Percentiles rank a stretch among this genome's conserved stretches.
Conservation (phyloP, 2,113 vertebrate genomes). For the Psittacus erithacus region DNA sequence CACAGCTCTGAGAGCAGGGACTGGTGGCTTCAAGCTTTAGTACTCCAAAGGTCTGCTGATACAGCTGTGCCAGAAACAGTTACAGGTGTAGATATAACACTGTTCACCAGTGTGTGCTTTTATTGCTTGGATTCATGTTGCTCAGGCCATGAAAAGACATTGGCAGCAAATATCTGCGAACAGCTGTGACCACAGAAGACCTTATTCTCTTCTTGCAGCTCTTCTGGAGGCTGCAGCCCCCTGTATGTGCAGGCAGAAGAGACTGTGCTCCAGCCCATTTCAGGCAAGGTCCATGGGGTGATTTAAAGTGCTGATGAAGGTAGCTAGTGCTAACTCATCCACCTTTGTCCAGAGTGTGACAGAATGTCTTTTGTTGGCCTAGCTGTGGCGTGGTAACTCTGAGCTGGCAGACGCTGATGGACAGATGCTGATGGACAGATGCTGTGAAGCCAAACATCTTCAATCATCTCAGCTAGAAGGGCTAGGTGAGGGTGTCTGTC, state of each 20-base stretch:
- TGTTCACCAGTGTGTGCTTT: background rate
- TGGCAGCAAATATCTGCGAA: background rate
- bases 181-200: background rate
- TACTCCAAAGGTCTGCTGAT: background rate
- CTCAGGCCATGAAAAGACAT: background rate
- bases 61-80: background rate
- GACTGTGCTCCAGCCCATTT: background rate
- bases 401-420: background rate
- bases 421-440: background rate
- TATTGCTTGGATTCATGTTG: background rate
- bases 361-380: background rate
- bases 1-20: background rate
- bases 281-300: background rate
- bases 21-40: background rate
- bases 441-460: background rate
- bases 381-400: background rate
- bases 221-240: background rate
- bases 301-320: background rate
- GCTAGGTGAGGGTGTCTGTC: background rate
- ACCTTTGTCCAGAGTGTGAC: background rate
- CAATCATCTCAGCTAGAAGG: background rate
- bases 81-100: background rate
- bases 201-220: background rate
- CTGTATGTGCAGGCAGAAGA: background rate
- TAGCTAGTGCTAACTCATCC: background rate